Base-by-base conservation (phyloP, 2,888 invertebrate species). In the Sphaeridia pumilis region DNA sequence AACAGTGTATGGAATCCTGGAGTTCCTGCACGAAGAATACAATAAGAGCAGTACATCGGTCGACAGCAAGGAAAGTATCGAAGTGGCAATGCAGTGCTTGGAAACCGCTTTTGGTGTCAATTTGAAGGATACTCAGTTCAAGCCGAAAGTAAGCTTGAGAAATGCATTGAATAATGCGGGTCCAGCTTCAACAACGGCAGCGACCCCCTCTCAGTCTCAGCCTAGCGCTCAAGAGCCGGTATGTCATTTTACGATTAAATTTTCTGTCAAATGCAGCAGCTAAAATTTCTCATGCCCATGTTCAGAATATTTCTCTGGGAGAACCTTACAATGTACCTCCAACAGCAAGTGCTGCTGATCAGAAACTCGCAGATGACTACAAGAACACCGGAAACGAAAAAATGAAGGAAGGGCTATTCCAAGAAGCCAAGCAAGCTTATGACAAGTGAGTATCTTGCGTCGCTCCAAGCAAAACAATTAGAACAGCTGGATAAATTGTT, bases 51-150 rank as follows among this genome's bases (percentile, higher is more conserved):
- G 56, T 4, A 59, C 68, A 20, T 67, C 68, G 49, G 69, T 71
- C 36, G 76, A 76, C 57, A 71, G 72, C 25, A 69, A 78, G 54
- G 89, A 89, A 71, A 86, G 87, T 69, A 74, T 93, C 47, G 92
- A 92, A 75, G 95, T 97, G 54, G 90, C 92, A 35, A 81, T 87
- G 61, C 94, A 95, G 73, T 95, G 95, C 71, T 75, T 94, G 63
- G 90, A 94, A 72, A 84, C 86, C 45, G 87, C 90, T 5, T 95
- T 87, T 70, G 83, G 82, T 62, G 74, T 93, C 1, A 70, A 69
- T 58, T 69, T 71, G 28, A 68, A 70, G 52, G 73, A 75, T 61
- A 67, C 67, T n/a, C 66, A 68, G 31, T 68, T 56, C 34, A 55
- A 55, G 27, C 47, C 58, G 12, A 47, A 44, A 25, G 44, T 48